These are phyloP conservation scores for Loxodonta africana DNA, from an alignment of 2,113 vertebrate species.

Conservation along the genomic window DNA sequence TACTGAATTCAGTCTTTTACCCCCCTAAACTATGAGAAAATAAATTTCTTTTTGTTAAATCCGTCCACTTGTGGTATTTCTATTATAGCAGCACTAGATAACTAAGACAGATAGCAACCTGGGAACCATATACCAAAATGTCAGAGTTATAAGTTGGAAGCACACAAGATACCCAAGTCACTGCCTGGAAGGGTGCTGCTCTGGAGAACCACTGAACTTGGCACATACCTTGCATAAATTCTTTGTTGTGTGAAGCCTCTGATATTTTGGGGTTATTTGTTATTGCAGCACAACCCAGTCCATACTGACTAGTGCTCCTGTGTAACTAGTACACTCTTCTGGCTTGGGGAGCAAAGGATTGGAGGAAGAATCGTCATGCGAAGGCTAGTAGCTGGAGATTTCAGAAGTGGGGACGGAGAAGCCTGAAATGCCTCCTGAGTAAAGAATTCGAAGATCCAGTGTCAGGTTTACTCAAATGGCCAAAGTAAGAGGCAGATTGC, in stretches of 20 bases:
- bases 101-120: background rate
- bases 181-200: background rate
- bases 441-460: background rate
- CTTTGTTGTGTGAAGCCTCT: background rate
- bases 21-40: too few species aligned
- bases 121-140: background rate
- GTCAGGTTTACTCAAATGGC: background rate
- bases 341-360: background rate
- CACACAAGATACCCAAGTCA: background rate
- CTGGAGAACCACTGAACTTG: background rate
- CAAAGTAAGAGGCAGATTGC: background rate
- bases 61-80: too few species aligned
- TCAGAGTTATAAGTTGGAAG: background rate
- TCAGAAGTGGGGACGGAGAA: background rate
- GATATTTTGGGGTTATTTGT: background rate
- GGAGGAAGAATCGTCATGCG: background rate
- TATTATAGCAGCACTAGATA: too few species aligned
- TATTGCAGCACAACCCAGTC: background rate
- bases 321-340: background rate
- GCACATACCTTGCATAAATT: background rate
- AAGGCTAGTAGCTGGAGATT: background rate
- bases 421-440: background rate
- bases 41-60: too few species aligned
- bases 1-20: too few species aligned
- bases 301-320: background rate